phyloP scores from a whole-genome alignment of 2,888 invertebrate species.

The Pediacus dermestoides region DNA sequence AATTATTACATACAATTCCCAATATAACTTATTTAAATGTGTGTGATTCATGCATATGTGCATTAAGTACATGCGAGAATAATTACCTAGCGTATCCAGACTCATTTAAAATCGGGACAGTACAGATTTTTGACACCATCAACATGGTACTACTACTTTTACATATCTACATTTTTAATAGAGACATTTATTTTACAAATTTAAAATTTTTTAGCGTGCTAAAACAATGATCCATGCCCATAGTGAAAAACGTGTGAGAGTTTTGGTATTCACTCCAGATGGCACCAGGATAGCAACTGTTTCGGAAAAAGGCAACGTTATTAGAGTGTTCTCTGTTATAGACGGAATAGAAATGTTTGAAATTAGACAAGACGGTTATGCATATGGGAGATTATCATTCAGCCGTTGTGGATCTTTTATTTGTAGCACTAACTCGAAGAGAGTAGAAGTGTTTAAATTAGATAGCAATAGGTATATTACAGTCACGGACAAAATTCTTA shows the following conservation, averaged over 20 bases:
- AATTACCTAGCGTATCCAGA: conserved; percentile 97
- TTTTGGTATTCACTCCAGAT: conserved; percentile 86
- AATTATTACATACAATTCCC: conserved; percentile 94
- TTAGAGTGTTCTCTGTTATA: conserved; percentile 84
- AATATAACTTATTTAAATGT: conserved; percentile 99
- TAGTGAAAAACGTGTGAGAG: conserved; percentile 92
- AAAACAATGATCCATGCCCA: conserved; percentile 97
- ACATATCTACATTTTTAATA: conserved; percentile 7
- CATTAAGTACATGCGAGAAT: conserved; percentile 80
- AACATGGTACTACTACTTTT: conserved; percentile 62
- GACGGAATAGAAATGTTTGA: conserved; percentile 91
- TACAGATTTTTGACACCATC: conserved; percentile 91
- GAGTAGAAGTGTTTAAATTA: conserved; percentile 95
- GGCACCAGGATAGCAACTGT: conserved; percentile 82
- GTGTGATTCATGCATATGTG: conserved; percentile 89
- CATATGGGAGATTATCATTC: conserved; percentile 93
- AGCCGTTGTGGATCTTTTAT: conserved; percentile 87
- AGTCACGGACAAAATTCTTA: too few relatives aligned
- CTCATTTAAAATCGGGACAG: conserved; percentile 88
- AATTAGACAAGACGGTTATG: conserved; percentile 92
- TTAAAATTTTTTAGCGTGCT: conserved; percentile 67
- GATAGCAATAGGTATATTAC: too few relatives aligned
- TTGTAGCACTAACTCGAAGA: conserved; percentile 96
- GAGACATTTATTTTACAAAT: neutral
- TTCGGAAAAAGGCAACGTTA: conserved; percentile 94